Evolutionary conservation across 2,797 vertebrate genomes (phyloP).

Genomic region (Phataginus tetradactyla): DNA sequence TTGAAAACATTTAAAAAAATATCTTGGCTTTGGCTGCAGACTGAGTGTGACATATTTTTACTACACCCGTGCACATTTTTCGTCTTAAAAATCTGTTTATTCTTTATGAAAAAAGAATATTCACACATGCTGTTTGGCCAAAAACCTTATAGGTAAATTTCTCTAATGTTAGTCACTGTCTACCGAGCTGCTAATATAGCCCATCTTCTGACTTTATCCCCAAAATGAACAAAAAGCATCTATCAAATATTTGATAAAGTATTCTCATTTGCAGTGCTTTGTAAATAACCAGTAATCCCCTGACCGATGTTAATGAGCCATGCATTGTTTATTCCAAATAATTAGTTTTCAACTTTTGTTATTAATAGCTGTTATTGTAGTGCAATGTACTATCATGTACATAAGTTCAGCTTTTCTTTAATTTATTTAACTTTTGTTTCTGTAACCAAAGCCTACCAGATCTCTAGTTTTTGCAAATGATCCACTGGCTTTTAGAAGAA

Average conservation of each 20-base stretch:
- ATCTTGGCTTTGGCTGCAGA: neutral
- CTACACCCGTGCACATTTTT: neutral
- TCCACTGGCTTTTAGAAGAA: neutral
- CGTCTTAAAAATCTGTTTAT: neutral
- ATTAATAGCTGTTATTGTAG: slow-evolving; percentile 43
- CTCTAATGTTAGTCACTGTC: neutral
- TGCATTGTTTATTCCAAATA: slow-evolving; percentile 69
- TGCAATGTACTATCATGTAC: neutral
- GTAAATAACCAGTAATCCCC: slow-evolving; percentile 42
- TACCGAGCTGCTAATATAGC: neutral
- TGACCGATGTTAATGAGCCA: slow-evolving; percentile 59
- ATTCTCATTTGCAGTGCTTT: slow-evolving; percentile 28
- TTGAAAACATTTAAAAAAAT: slow-evolving; percentile 17
- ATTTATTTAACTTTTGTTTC: slow-evolving; percentile 3
- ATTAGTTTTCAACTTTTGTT: slow-evolving; percentile 56
- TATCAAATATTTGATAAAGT: slow-evolving; percentile 20
- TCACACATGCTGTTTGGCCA: neutral
- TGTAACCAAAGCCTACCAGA: neutral
- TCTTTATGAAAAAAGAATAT: neutral
- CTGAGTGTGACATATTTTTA: neutral
- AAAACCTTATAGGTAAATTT: neutral
- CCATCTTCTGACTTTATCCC: neutral
- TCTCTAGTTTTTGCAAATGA: neutral
- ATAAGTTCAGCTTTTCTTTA: neutral
- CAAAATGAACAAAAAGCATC: neutral